Conservation (phyloP, 2,113 vertebrate species). For the Clupea harengus region DNA sequence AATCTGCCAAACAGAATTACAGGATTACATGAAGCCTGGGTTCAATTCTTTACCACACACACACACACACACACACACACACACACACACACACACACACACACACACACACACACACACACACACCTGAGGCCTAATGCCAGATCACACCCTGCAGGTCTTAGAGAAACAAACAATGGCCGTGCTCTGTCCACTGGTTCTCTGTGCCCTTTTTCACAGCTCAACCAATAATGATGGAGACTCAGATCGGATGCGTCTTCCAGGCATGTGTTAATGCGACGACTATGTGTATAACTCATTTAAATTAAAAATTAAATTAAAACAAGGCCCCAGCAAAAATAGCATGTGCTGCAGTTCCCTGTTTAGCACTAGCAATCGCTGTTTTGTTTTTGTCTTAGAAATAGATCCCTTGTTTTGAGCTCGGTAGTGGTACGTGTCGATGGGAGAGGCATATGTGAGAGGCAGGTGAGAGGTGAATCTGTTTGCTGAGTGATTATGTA, state of each 20-base stretch:
- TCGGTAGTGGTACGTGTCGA: not conserved
- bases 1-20: not conserved
- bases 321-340: not conserved
- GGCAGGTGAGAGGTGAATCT: not conserved
- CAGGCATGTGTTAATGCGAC: not conserved
- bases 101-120: not conserved
- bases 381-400: not conserved
- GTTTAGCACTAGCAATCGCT: too few species aligned
- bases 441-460: not conserved
- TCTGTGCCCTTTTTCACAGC: not conserved
- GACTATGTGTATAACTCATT: not conserved
- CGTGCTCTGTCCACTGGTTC: not conserved
- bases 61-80: not conserved
- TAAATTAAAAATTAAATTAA: too few species aligned
- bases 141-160: not conserved
- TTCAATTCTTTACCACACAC: not conserved
- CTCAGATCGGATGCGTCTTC: not conserved
- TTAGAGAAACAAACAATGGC: not conserved
- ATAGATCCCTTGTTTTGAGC: not conserved
- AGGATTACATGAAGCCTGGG: not conserved
- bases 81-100: not conserved
- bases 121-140: not conserved
- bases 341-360: too few species aligned
- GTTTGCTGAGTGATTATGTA: conserved; percentile 2
- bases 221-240: not conserved